Base-by-base conservation (phyloP, 2,888 invertebrate genomes). In the Coenonympha arcania region DNA sequence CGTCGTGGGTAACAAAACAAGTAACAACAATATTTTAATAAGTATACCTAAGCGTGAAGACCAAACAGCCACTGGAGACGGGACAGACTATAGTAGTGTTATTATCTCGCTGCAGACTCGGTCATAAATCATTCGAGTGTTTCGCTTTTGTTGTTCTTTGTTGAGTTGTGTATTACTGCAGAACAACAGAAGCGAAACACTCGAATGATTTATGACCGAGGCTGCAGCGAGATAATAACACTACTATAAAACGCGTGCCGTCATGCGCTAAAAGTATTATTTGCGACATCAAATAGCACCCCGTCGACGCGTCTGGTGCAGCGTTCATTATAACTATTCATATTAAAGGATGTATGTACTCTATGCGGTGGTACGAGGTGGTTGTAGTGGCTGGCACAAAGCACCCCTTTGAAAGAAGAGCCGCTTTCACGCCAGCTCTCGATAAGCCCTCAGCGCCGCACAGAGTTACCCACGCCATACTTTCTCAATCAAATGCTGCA, bases 341-440 rank as follows among this genome's bases (percentile, higher is more conserved):
- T 54, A 51, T 68, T 67, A 66, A 67, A 70, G 68, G 61, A 67
- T 67, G 62, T 65, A 60, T 65, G 66, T 72, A 71, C 68, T n/a
- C n/a, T n/a, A 2, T 26, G n/a, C 31, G 72, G 61, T 56, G 61
- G 57, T 61, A 59, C 59, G 60, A 75, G 82, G 80, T 76, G 74
- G 70, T 72, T 70, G 69, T 73, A 73, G 75, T 69, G 69, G 68
- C 56, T 64, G 66, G 68, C 68, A 79, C 81, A 84, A 85, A 82
- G 82, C 71, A 71, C 69, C 76, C 73, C 76, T 78, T 73, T 68
- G 66, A 70, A 62, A 73, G 71, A 72, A 73, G 78, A 73, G 80
- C 58, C 59, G 64, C 79, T 75, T 75, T 77, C 65, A 66, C 69
- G 63, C 65, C 69, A 66, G 72, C 77, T 76, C 71, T 80, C 76